Evolutionary conservation across 1,140 invertebrate species (phyloP).

Genomic region (Mylabris phalerata): DNA sequence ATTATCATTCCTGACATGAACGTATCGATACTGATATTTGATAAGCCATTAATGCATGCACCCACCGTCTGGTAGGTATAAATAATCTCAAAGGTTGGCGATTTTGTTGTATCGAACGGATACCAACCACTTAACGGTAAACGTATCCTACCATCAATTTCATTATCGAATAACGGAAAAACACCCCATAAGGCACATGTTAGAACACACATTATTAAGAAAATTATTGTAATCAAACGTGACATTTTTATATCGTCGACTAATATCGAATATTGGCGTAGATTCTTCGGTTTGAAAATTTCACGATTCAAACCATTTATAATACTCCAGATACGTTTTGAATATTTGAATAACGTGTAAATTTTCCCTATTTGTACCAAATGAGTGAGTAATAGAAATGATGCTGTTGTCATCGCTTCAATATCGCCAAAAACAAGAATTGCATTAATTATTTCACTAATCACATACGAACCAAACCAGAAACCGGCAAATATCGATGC

Average conservation of each 20-base stretch:
- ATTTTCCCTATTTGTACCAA: conserved; percentile 5
- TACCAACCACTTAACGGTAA: conserved; percentile 16
- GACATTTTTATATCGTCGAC: conserved; percentile 3
- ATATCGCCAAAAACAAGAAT: conserved; percentile 10
- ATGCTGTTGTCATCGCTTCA: conserved; percentile 11
- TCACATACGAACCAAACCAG: not conserved
- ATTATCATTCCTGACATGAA: conserved; percentile 9
- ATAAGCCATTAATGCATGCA: no score
- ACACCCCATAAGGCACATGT: not conserved
- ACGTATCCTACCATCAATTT: conserved; percentile 6
- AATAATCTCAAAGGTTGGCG: no score
- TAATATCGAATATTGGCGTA: conserved; percentile 1
- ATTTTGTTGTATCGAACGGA: no score
- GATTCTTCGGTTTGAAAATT: conserved; percentile 14
- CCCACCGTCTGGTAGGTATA: no score
- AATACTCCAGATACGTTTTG: no score
- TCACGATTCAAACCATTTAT: conserved; percentile 1
- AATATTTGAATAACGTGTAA: no score
- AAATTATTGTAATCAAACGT: not conserved
- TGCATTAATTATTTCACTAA: conserved; percentile 10
- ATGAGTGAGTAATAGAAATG: conserved; percentile 17
- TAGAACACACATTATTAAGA: not conserved
- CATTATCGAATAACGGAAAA: conserved; percentile 2
- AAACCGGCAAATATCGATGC: conserved; percentile 2
- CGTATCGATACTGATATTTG: no score